Evolutionary conservation across 1,140 invertebrate genomes (phyloP), one percentile per base, ranked within the genome.

Genomic region (Papilio glaucus): DNA sequence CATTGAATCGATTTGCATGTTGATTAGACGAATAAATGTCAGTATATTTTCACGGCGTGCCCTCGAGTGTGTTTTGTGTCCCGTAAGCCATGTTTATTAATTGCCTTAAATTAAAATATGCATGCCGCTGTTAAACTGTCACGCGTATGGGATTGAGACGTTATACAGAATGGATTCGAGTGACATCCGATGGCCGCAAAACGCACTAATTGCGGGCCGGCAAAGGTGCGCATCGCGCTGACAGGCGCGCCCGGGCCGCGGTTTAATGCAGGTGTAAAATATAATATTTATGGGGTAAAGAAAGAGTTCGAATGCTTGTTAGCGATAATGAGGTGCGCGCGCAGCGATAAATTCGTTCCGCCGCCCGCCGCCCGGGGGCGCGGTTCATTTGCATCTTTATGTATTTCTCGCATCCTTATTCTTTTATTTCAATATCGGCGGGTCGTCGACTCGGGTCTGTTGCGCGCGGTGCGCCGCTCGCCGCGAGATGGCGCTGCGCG

Each of bases 241-340:
- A 62, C 45, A 37, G 29, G n/a, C 60, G 45, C 15, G 15, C 33
- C 73, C 61, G 45, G 10, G 37, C 21, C 62, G 71, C 75, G 73
- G 79, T 86, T 88, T 83, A 84, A 79, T 84, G 84, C 89, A 92
- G 88, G 90, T 91, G 90, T 90, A 87, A 91, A 92, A 91, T 91
- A 91, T 90, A 86, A 91, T 91, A 92, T 92, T 92, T 92, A 92
- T 89, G 83, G 84, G 83, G 84, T 89, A 87, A 88, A 85, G 88
- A 90, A 90, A 89, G 87, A 83, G 82, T 83, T 86, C 81, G 81
- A 86, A 85, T 81, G 88, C 88, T 92, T 90, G 90, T 92, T 92
- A 92, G 87, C 77, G 77, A 81, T 92, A 92, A 92, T 91, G 89
- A 92, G 89, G 85, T 90, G 86, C 87, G 85, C 85, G 87, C 87